Base-by-base conservation (phyloP, 2,113 vertebrate species). In the Thinocorus orbignyianus region DNA sequence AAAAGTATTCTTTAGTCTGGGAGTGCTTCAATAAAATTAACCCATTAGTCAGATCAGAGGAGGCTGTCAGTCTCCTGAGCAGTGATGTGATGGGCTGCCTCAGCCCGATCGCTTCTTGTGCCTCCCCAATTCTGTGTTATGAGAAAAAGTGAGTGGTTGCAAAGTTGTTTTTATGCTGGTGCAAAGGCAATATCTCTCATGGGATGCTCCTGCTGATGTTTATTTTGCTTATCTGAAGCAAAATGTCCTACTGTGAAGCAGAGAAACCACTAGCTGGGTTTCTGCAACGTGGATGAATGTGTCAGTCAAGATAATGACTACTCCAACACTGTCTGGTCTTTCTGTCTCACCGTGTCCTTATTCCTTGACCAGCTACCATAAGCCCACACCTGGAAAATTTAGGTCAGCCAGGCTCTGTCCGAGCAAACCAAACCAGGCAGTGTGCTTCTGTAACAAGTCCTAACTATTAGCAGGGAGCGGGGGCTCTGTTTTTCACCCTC, bases 41-140 rank as follows among this genome's bases (percentile, higher is more conserved):
- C 82, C 72, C 73, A 88, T 95, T 95, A 89, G 35, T 96, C 92
- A 94, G 73, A 52, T 39, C 41, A 55, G 90, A 65, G 46, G 57
- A 69, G 68, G 83, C 84, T 92, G 88, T 84, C 88, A 85, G 89
- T 72, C 86, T 88, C 54, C 68, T 51, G 11, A 37, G 90, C 72
- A 57, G 68, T 33, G 95, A 80, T 81, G 84, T 33, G 92, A 28
- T 35, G 55, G 73, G 37, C 71, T 92, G 82, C 84, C 46, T 83
- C 61, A 52, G 66, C 35, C 55, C 46, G 20, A 86, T 86, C 28
- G 8, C 86, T 90, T 62, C 83, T 64, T 81, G 41, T 30, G 28
- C 77, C 78, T 92, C 83, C 39, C 7, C 93, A 46, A 6, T 58
- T 87, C 84, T 72, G n/a, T 49, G 65, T 88, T 54, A 71, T n/a